Conservation (phyloP, 2,113 vertebrate genomes). For the Burhinus bistriatus region DNA sequence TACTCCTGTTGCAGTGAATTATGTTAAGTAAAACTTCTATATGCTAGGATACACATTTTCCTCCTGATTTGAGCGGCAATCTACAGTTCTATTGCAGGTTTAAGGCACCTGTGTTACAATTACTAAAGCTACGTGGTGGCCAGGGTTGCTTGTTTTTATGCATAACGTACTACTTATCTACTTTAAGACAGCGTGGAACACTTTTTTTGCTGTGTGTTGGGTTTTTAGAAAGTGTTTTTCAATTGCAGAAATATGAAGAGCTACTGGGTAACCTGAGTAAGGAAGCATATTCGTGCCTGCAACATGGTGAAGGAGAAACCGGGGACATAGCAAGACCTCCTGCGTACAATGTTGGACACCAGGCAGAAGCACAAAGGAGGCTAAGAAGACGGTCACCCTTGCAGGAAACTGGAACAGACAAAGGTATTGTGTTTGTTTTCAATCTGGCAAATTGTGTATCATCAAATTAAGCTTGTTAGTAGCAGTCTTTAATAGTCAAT, state of each 20-base stretch:
- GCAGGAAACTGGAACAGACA: conserved; percentile 7
- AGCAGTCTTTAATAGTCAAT: background rate
- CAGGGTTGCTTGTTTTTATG: background rate
- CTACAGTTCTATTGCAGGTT: background rate
- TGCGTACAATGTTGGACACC: background rate
- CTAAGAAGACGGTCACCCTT: background rate
- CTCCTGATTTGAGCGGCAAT: rapidly evolving
- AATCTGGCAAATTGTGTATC: background rate
- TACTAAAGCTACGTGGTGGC: background rate
- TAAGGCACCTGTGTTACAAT: background rate
- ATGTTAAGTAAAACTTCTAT: background rate
- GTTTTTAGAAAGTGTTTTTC: background rate
- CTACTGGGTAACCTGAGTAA: background rate
- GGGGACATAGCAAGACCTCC: background rate
- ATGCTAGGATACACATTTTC: background rate
- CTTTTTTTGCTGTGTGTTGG: background rate
- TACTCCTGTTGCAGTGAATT: background rate
- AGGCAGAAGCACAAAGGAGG: background rate
- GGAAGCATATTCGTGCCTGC: background rate
- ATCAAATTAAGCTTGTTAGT: background rate
- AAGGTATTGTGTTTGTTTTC: conserved; percentile 45
- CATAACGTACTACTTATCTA: background rate
- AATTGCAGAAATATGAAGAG: conserved; percentile 46
- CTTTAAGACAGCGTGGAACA: background rate
- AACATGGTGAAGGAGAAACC: background rate